Evolutionary conservation across 2,797 vertebrate species (phyloP), one percentile per base, ranked within the genome.

Genomic region (Hippoglossus hippoglossus): DNA sequence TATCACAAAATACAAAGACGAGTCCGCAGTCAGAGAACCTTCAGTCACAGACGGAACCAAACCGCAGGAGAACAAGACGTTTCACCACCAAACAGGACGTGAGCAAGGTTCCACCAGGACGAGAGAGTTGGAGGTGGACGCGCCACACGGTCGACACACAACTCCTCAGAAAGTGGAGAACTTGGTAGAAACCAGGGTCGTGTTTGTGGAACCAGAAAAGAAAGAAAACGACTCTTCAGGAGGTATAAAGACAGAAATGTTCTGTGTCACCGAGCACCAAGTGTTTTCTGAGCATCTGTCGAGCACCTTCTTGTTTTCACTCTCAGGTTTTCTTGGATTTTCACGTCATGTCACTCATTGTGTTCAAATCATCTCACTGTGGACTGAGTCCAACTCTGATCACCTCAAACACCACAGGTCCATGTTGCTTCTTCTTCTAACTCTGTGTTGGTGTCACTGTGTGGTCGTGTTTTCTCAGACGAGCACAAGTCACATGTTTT

Each of bases 1-100:
- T 12, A 13, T 5, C 15, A 16, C 3, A 16, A 16, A 15, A 41
- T 15, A 16, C 39, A 41, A 16, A 41, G 12, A 41, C 13, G 5
- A 16, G 12, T 16, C 12, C 39, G 5, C n/a, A 25, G 50, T 63
- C 64, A 31, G 1, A 60, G 60, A 91, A 69, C 85, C 75, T 1
- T 87, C 89, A 88, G 89, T 86, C 89, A 88, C 84, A 90, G 90
- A 91, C 75, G 11, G 21, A 80, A 44, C 57, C 24, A 66, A 25
- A 28, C 5, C 2, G 39, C 56, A 41, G 44, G 16, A 46, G 15
- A 28, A 82, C 36, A 21, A 47, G 61, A 66, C 3, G 11, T 68
- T 41, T 15, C 66, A 50, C 19, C 3, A 39, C 36, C 36, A 13
- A 57, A 57, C 3, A 44, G 9, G 31, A 22, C 22, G 8, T 2